Conservation (phyloP, 23 tunicate genomes). For the Ascidia mentula region DNA sequence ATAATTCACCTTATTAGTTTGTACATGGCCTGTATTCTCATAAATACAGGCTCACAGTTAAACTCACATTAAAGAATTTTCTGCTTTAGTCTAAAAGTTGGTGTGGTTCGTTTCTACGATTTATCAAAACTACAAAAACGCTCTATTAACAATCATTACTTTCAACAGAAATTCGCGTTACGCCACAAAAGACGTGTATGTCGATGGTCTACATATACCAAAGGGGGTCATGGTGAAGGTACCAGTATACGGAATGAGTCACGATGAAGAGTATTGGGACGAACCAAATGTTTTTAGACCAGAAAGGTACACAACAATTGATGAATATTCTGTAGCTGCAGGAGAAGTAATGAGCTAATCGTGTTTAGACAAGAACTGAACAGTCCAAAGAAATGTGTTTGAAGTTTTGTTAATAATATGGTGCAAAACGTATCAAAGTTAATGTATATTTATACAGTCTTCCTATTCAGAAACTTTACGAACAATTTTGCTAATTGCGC, state of each 20-base stretch:
- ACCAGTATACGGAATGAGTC: constrained; percentile 58
- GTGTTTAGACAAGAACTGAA: too few species aligned
- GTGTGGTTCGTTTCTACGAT: too few species aligned
- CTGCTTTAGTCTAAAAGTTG: too few species aligned
- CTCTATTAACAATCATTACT: background rate
- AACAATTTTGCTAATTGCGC: too few species aligned
- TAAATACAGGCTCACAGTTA: too few species aligned
- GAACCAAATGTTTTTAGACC: constrained; percentile 77
- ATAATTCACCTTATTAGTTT: background rate
- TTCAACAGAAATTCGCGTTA: constrained; percentile 54
- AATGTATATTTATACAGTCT: too few species aligned
- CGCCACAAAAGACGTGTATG: constrained; percentile 47
- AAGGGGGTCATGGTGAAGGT: constrained; percentile 37
- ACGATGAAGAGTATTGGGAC: constrained; percentile 84
- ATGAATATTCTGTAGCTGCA: background rate
- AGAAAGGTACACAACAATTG: constrained; percentile 47
- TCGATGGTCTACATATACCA: constrained; percentile 61
- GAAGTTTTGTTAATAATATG: too few species aligned
- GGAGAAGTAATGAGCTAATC: too few species aligned
- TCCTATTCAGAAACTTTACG: too few species aligned
- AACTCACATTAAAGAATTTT: too few species aligned
- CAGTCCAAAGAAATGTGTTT: too few species aligned
- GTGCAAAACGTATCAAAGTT: too few species aligned
- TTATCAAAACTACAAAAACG: background rate
- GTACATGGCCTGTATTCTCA: background rate